Percentiles rank a stretch among this genome's conserved stretches.
Conservation (phyloP, 2,113 vertebrate genomes). For the Orthonyx spaldingii region DNA sequence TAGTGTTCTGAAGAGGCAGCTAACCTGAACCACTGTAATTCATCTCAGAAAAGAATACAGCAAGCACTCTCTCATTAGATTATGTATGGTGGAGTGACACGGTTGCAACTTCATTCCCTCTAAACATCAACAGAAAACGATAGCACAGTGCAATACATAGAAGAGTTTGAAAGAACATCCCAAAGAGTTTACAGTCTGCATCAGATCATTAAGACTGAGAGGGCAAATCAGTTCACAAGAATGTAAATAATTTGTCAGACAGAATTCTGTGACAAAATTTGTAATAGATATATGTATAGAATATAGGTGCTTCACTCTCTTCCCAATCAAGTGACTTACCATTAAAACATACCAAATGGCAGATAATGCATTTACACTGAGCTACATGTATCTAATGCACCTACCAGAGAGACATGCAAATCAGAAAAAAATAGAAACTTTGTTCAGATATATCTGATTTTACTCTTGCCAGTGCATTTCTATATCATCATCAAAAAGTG, state of each 20-base stretch:
- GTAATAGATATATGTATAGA: neutral
- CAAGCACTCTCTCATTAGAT: neutral
- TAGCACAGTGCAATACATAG: fast-evolving
- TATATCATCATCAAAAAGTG: neutral
- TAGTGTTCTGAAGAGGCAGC: neutral
- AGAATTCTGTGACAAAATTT: neutral
- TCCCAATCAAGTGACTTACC: neutral
- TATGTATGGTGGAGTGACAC: neutral
- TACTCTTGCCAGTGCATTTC: neutral
- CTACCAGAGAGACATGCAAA: neutral
- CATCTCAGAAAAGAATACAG: neutral
- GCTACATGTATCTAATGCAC: neutral
- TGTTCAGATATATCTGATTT: neutral
- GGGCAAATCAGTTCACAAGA: neutral
- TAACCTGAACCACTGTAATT: neutral
- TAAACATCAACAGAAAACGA: neutral
- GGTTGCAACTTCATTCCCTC: neutral
- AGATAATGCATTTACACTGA: neutral
- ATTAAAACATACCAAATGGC: neutral
- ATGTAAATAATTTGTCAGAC: neutral
- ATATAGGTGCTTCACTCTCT: neutral
- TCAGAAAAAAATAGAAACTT: neutral
- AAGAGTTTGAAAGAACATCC: neutral
- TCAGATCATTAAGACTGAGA: neutral
- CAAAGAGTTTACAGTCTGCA: neutral